Conservation (phyloP, 2,888 invertebrate genomes). For the Tuberolachnus salignus region DNA sequence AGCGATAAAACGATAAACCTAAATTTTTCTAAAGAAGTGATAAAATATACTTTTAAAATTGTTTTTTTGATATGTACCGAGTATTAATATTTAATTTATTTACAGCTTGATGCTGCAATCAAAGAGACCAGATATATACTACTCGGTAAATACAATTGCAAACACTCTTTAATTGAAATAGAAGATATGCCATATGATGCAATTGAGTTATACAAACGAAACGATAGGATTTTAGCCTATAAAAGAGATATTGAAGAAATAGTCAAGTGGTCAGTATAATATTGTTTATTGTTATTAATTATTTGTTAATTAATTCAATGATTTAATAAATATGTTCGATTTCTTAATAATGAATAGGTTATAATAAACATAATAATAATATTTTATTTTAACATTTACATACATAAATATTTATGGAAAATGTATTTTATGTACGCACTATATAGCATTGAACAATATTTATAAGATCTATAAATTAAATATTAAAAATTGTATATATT, state of each 20-base stretch:
- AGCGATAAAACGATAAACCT: slow-evolving; percentile 67
- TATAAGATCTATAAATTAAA: too few relatives aligned
- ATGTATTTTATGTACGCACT: too few relatives aligned
- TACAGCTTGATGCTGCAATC: slow-evolving; percentile 40
- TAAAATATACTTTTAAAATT: background rate
- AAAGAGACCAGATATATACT: slow-evolving; percentile 39
- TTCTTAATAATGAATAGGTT: background rate
- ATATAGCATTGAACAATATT: too few relatives aligned
- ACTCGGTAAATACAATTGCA: slow-evolving; percentile 20
- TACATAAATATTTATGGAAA: too few relatives aligned
- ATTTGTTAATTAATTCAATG: background rate
- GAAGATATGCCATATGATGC: slow-evolving; percentile 38
- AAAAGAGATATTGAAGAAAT: slow-evolving; percentile 49
- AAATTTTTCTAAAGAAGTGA: slow-evolving; percentile 73
- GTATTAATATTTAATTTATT: background rate
- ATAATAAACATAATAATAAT: too few relatives aligned
- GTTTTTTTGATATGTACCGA: background rate
- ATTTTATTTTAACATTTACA: too few relatives aligned
- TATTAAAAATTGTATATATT: too few relatives aligned
- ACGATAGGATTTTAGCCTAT: background rate
- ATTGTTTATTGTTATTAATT: background rate
- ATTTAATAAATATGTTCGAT: background rate
- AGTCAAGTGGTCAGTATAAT: slow-evolving; percentile 28
- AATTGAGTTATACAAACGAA: slow-evolving; percentile 34
- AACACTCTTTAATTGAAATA: slow-evolving; percentile 27